phyloP scores from a whole-genome alignment of 2,888 invertebrate species.

The Calliopum simillimum region DNA sequence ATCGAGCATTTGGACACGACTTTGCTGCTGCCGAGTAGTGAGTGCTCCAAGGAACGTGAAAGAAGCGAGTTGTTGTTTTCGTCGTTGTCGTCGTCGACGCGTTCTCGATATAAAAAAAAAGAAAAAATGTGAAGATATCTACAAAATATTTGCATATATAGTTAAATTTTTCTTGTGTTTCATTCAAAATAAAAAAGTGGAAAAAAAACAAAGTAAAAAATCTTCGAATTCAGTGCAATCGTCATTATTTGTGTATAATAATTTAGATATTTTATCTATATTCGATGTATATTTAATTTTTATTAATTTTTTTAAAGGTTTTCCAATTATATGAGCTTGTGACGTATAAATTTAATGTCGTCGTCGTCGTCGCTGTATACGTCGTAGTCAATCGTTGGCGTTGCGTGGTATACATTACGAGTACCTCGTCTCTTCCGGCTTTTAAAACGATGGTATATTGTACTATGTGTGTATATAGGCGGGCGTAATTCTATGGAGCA shows the following conservation, averaged over 20 bases:
- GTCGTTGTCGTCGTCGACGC: slow-evolving; percentile 17
- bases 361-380: background rate
- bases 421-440: background rate
- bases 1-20: background rate
- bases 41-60: slow-evolving; percentile 38
- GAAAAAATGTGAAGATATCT: no score
- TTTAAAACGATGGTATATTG: background rate
- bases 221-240: slow-evolving; percentile 15
- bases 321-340: background rate
- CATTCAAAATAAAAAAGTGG: background rate
- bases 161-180: background rate
- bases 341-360: slow-evolving; percentile 24
- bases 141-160: no score
- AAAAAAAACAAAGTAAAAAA: slow-evolving; percentile 11
- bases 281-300: background rate
- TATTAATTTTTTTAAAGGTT: slow-evolving; percentile 6
- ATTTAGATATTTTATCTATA: background rate
- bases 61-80: slow-evolving; percentile 26
- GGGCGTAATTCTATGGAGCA: background rate
- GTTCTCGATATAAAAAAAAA: background rate
- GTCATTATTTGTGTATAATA: slow-evolving; percentile 7
- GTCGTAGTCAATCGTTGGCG: background rate
- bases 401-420: background rate
- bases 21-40: background rate
- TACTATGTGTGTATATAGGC: no score